phyloP scores from a whole-genome alignment of 2,113 vertebrate species.

The Sisor rabdophorus region DNA sequence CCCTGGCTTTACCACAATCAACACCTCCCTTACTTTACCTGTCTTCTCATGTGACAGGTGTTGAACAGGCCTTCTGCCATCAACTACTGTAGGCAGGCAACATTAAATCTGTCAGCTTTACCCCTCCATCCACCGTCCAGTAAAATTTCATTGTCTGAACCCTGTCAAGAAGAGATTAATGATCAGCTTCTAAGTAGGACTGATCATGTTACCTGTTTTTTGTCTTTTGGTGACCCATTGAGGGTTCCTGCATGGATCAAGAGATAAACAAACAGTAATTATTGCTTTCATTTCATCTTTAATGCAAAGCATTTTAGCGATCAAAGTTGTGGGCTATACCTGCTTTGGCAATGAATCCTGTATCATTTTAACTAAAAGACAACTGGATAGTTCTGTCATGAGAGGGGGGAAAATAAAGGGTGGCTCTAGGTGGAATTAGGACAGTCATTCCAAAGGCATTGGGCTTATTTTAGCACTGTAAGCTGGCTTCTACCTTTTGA shows the following conservation, averaged over 20 bases:
- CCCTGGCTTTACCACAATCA: constrained; percentile 2
- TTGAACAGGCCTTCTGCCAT: constrained; percentile 8
- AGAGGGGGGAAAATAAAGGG: background rate
- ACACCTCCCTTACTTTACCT: constrained; percentile 22
- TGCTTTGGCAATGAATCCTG: background rate
- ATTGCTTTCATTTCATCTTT: background rate
- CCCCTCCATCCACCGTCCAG: background rate
- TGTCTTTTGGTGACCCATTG: background rate
- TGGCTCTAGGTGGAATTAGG: constrained; percentile 5
- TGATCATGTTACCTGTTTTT: background rate
- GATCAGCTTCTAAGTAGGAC: background rate
- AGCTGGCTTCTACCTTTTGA: constrained; percentile 27
- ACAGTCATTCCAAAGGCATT: background rate
- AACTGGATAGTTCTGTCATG: background rate
- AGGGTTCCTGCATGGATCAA: background rate
- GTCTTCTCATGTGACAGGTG: constrained; percentile 24
- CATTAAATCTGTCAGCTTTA: background rate
- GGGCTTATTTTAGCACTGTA: constrained; percentile 33
- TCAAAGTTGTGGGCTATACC: background rate
- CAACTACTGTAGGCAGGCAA: background rate
- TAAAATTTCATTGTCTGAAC: background rate
- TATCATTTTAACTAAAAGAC: background rate
- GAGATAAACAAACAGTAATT: background rate
- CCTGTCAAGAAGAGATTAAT: background rate
- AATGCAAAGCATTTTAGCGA: background rate